These are phyloP conservation scores for Agonopterix arenella DNA, from an alignment of 2,888 invertebrate species.

Conservation along the genomic window DNA sequence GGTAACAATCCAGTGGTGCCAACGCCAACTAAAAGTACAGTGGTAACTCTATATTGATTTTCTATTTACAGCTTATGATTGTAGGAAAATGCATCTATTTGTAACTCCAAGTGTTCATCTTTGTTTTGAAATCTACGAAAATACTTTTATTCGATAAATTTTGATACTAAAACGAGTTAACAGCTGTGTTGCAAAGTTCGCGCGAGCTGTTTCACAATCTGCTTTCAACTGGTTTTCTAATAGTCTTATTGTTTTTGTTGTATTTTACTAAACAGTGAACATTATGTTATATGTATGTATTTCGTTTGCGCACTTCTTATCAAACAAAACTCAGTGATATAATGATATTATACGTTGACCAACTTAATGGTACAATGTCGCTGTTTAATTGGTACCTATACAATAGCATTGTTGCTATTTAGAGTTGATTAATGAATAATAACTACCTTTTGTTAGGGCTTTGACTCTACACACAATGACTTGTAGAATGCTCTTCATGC, in stretches of 20 bases:
- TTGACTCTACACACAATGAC: conserved; percentile 10
- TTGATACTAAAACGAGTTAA: too few species aligned
- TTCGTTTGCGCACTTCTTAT: background rate
- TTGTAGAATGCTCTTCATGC: conserved; percentile 7
- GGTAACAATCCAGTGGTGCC: too few species aligned
- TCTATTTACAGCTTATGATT: too few species aligned
- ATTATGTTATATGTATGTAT: background rate
- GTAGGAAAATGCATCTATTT: too few species aligned
- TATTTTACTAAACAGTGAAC: background rate
- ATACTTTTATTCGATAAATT: too few species aligned
- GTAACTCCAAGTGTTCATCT: too few species aligned
- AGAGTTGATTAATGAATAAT: conserved; percentile 10
- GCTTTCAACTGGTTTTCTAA: conserved; percentile 16
- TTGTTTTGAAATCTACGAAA: too few species aligned
- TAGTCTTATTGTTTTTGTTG: background rate
- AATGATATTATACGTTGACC: background rate
- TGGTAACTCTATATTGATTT: too few species aligned
- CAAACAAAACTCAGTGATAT: background rate
- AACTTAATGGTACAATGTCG: background rate
- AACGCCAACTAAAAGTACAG: too few species aligned
- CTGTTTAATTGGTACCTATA: conserved; percentile 3
- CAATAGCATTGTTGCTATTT: conserved; percentile 8
- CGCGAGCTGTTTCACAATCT: conserved; percentile 21
- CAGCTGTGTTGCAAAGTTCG: conserved; percentile 17
- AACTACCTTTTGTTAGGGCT: conserved; percentile 15